Base-by-base conservation (phyloP, 2,113 vertebrate species). In the Herpailurus yagouaroundi region DNA sequence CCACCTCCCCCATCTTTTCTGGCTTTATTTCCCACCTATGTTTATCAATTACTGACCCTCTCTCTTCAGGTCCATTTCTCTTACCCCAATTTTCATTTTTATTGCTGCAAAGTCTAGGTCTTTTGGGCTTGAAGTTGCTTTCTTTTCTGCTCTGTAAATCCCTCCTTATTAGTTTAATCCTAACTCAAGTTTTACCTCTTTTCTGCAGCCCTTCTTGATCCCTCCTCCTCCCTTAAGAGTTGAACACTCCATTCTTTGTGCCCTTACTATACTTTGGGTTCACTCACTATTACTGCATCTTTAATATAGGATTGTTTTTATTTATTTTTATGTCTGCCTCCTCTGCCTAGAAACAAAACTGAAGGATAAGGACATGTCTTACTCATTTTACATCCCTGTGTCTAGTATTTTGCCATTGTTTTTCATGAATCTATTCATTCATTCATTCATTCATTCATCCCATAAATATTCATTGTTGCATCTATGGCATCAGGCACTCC, bases 1-100 rank as follows among this genome's bases (percentile, higher is more conserved):
- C 21, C 21, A 23, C 57, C 21, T 60, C 7, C 0, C 2, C 2
- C 11, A 3, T 0, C 7, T 23, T 52, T 63, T 5, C 50, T 55
- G 25, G 1, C 4, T 87, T 89, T 73, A 23, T 83, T 85, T 71
- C 29, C 16, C 14, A 13, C 7, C 25, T 63, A 4, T 1, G 25
- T 89, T 92, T 3, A 60, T 79, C 14, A 38, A 4, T 60, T 60
- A 74, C 23, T 50, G 33, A 82, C 52, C 38, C 12, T 97, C 5
- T 55, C 13, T 60, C 38, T 73, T 89, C 8, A 48, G 38, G 27
- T 60, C 45, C 0, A n/a, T 93, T 79, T 91, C 25, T 68, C 25
- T 60, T 79, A 13, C 9, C 6, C 16, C 33, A 73, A 15, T 7
- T 41, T 4, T n/a, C 16, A 36, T 19, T 71, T n/a, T 76, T 5